Conservation (phyloP, 2,113 vertebrate genomes). For the Anthoscopus minutus region DNA sequence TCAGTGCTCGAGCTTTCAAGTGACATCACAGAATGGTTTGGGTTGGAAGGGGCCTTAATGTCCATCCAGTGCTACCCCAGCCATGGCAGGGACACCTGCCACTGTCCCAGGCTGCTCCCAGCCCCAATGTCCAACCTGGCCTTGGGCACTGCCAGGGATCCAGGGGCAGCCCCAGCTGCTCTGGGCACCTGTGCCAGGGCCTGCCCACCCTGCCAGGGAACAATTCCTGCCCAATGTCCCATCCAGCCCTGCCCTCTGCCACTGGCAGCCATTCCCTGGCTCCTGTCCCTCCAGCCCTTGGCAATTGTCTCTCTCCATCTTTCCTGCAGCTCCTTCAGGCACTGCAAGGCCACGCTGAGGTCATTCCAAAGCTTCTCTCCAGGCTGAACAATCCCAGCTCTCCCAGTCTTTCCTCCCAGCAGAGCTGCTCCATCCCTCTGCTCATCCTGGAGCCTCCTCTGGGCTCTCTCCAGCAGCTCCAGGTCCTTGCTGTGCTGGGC, state of each 20-base stretch:
- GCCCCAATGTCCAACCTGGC: neutral
- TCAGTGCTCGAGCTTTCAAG: neutral
- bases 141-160: neutral
- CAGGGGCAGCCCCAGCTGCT: neutral
- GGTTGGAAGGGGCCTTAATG: accelerated
- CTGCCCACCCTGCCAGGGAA: neutral
- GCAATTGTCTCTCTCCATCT: neutral
- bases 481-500: neutral
- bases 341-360: neutral
- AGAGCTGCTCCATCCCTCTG: neutral
- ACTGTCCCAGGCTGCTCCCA: neutral
- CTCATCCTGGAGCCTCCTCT: too few species aligned
- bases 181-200: neutral
- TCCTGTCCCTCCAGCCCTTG: neutral
- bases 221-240: neutral
- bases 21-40: neutral
- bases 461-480: neutral
- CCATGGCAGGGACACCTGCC: neutral
- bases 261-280: neutral
- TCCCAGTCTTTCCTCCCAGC: neutral
- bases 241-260: neutral
- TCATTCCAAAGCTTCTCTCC: neutral
- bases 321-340: neutral
- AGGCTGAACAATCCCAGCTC: neutral
- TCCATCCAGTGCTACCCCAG: accelerated